Percentiles rank a stretch among this genome's conserved stretches.
phyloP scores from a whole-genome alignment of 1,140 invertebrate species.

The Eufriesea mexicana region DNA sequence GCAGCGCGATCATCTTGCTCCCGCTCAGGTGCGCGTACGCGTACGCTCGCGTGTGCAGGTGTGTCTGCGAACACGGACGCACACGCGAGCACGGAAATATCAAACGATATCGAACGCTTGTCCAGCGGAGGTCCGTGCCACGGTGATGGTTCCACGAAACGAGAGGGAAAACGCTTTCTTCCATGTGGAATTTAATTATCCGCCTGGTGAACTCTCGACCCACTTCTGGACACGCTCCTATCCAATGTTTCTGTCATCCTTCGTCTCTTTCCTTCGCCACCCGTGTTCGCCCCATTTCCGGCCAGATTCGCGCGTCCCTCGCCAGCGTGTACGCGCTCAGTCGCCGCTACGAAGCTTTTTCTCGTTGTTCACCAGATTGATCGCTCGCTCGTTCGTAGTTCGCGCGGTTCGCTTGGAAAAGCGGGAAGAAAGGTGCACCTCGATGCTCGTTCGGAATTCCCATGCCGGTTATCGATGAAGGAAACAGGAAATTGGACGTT shows the following conservation, averaged over 20 bases:
- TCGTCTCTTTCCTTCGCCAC: slow-evolving; percentile 14
- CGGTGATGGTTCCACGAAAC: slow-evolving; percentile 58
- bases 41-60: neutral
- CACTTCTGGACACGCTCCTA: slow-evolving; percentile 66
- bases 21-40: neutral
- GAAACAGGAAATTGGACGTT: slow-evolving; percentile 7
- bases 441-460: neutral
- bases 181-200: slow-evolving; percentile 75
- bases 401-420: neutral
- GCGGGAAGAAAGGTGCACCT: neutral
- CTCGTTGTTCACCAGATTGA: neutral
- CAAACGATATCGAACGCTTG: slow-evolving; percentile 14
- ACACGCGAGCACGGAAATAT: neutral
- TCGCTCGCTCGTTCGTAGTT: neutral
- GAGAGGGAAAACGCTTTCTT: slow-evolving; percentile 77
- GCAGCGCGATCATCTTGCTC: neutral
- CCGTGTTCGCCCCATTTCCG: slow-evolving; percentile 32
- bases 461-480: neutral
- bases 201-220: slow-evolving; percentile 74
- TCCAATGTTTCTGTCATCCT: slow-evolving; percentile 36
- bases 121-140: slow-evolving; percentile 24
- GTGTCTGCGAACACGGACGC: neutral
- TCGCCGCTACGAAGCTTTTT: slow-evolving; percentile 7
- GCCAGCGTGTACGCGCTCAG: neutral
- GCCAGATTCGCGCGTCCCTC: neutral